phyloP scores from a whole-genome alignment of 2,888 invertebrate species.

The Ceratothoa steindachneri region DNA sequence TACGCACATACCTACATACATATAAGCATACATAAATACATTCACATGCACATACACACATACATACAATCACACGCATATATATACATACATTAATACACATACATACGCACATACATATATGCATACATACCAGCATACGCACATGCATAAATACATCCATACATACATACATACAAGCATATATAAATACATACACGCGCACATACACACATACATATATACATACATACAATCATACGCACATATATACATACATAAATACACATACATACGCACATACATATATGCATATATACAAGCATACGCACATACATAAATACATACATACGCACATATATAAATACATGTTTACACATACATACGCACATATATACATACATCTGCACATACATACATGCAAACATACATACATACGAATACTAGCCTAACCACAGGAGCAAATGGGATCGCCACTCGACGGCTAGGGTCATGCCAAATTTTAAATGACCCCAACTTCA shows the following conservation, averaged over 20 bases:
- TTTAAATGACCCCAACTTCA: too few species aligned
- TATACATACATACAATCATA: too few species aligned
- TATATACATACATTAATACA: conserved; percentile 14
- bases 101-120: neutral
- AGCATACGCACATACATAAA: neutral
- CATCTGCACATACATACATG: neutral
- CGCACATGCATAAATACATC: neutral
- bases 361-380: neutral
- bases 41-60: neutral
- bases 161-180: too few species aligned
- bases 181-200: too few species aligned
- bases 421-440: too few species aligned
- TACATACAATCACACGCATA: conserved; percentile 1
- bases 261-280: neutral
- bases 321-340: neutral
- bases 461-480: too few species aligned
- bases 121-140: neutral
- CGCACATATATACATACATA: too few species aligned
- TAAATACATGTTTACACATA: neutral
- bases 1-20: neutral
- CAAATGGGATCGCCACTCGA: too few species aligned
- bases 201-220: conserved; percentile 2
- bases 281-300: neutral
- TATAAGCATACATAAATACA: neutral
- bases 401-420: neutral